phyloP scores from a whole-genome alignment of 2,113 vertebrate genomes.

The Cichladusa arquata region DNA sequence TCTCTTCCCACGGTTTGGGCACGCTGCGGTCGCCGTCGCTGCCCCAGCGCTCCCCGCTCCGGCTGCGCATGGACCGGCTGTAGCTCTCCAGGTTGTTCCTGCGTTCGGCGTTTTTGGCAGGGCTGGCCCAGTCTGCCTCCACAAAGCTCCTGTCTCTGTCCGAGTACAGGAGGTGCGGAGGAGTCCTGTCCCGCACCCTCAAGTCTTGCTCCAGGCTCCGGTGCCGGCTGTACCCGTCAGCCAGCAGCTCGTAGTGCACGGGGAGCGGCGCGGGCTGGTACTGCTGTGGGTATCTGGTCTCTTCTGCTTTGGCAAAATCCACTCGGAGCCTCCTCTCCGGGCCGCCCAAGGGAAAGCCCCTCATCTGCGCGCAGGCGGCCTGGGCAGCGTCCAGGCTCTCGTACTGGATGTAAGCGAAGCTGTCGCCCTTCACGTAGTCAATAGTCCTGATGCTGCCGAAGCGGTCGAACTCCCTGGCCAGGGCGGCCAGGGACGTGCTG shows the following conservation, averaged over 20 bases:
- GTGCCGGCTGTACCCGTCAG: slow-evolving; percentile 85
- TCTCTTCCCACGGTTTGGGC: slow-evolving; percentile 81
- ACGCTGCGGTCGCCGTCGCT: slow-evolving; percentile 76
- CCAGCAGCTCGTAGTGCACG: slow-evolving; percentile 84
- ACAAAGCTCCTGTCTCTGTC: slow-evolving; percentile 84
- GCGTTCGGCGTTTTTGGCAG: slow-evolving; percentile 83
- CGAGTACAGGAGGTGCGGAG: slow-evolving; percentile 81
- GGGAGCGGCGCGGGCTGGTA: slow-evolving; percentile 83
- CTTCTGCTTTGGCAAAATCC: slow-evolving; percentile 96
- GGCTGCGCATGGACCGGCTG: slow-evolving; percentile 83
- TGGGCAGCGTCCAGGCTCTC: slow-evolving; percentile 95
- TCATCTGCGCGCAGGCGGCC: slow-evolving; percentile 95
- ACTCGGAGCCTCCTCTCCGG: slow-evolving; percentile 89
- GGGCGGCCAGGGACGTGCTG: slow-evolving; percentile 86
- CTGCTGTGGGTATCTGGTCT: slow-evolving; percentile 81
- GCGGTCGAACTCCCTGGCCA: slow-evolving; percentile 95
- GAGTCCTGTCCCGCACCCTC: slow-evolving; percentile 85
- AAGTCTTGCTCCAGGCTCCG: slow-evolving; percentile 89
- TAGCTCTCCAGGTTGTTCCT: slow-evolving; percentile 82
- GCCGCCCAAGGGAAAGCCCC: slow-evolving; percentile 90
- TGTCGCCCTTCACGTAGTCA: slow-evolving; percentile 96
- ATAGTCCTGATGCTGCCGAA: slow-evolving; percentile 97
- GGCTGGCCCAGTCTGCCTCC: slow-evolving; percentile 87
- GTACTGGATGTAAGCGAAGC: slow-evolving; percentile 95
- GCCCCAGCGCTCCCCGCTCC: slow-evolving; percentile 89